Conservation (phyloP, 2,888 invertebrate species). For the Ecliptopera silaceata region DNA sequence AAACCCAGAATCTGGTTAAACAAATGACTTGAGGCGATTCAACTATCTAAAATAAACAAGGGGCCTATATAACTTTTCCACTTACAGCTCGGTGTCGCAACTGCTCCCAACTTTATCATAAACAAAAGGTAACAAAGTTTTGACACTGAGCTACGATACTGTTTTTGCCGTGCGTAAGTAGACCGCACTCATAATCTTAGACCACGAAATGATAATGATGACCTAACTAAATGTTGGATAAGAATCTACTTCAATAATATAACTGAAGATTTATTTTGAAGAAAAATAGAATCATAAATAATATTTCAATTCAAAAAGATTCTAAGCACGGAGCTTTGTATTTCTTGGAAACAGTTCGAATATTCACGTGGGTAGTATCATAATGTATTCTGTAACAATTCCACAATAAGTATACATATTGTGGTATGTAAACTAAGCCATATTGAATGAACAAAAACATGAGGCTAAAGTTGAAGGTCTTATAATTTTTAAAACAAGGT, state of each 20-base stretch:
- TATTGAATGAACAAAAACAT: neutral
- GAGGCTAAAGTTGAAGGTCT: neutral
- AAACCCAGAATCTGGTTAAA: slow-evolving; percentile 41
- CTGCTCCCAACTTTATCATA: slow-evolving; percentile 57
- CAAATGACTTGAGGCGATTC: slow-evolving; percentile 45
- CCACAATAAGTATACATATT: neutral
- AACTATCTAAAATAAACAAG: slow-evolving; percentile 52
- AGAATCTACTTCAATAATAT: too few species aligned
- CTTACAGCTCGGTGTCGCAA: slow-evolving; percentile 54
- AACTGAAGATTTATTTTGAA: too few species aligned
- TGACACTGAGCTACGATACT: slow-evolving; percentile 48
- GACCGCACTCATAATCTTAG: slow-evolving; percentile 43
- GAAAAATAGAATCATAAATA: neutral
- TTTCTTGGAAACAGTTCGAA: neutral
- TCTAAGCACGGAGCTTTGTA: neutral
- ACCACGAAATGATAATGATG: too few species aligned
- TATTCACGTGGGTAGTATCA: neutral
- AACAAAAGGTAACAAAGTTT: slow-evolving; percentile 60
- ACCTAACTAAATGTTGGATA: slow-evolving; percentile 18
- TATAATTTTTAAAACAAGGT: neutral
- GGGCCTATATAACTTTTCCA: slow-evolving; percentile 56
- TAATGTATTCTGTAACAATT: neutral
- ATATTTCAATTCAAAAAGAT: neutral
- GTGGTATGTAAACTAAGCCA: neutral
- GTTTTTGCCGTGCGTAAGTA: slow-evolving; percentile 45